Base-by-base conservation (phyloP, 2,797 vertebrate species). In the Pampus argenteus region DNA sequence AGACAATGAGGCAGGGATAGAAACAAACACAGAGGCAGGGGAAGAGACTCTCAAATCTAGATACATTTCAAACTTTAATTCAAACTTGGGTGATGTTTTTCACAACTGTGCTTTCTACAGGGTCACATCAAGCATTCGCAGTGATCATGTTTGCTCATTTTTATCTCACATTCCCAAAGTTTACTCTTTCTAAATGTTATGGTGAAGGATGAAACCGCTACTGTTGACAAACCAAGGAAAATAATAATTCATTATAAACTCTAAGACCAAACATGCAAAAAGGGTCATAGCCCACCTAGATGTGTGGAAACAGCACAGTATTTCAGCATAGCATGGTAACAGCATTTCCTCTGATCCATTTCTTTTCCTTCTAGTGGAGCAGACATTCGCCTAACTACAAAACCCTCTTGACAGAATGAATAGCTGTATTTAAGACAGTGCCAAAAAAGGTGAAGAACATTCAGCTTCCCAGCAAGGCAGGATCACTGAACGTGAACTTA, bases 51-150 rank as follows among this genome's bases (percentile, higher is more conserved):
- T 47, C 48, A 45, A n/a, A 54, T 17, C 48, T 26, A 23, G 29
- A 56, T 38, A 22, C 15, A 26, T 52, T 63, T 44, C 71, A 20
- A 67, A 74, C 28, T 29, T 51, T 3, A 1, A 49, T 49, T 61
- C 8, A 50, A 63, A 26, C 42, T 1, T 42, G 57, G 68, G 13
- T 25, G n/a, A 3, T 50, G 56, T 25, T 61, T 65, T 57, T 17
- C 13, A 17, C 31, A 8, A 29, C 15, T 2, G 15, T 38, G 22
- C 17, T 29, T 11, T 48, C n/a, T 7, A 8, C 1, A 9, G 9
- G n/a, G 38, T 34, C 34, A 67, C 13, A 54, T 45, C 36, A 45
- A 28, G 28, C n/a, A 25, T 29, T 52, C 58, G 45, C 44, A 51
- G 29, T 9, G n/a, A 17, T 4, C 0, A 20, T 10, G 23, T 66